Conservation (phyloP, 2,888 invertebrate species). For the Dicycla oo region DNA sequence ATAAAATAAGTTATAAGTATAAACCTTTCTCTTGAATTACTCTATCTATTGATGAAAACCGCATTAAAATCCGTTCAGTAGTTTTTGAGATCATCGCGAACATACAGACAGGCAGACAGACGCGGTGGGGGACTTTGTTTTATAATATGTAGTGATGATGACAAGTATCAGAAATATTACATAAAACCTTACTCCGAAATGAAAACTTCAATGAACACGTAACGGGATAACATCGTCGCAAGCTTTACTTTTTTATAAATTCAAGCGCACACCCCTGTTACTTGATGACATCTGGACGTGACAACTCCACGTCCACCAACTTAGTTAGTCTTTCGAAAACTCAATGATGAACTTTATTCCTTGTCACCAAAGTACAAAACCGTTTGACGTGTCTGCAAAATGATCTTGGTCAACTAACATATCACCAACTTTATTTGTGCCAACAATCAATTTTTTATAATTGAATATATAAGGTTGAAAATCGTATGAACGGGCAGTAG, state of each 20-base stretch:
- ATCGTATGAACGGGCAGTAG: slow-evolving; percentile 9
- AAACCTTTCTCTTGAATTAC: too few relatives aligned
- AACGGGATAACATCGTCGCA: slow-evolving; percentile 31
- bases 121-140: too few relatives aligned
- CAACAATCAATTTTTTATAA: fast-evolving
- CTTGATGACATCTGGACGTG: slow-evolving; percentile 56
- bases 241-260: slow-evolving; percentile 53
- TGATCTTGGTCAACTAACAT: slow-evolving; percentile 22
- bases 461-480: neutral
- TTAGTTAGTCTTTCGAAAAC: slow-evolving; percentile 5
- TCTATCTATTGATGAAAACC: too few relatives aligned
- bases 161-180: too few relatives aligned
- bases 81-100: too few relatives aligned
- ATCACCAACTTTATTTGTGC: slow-evolving; percentile 12
- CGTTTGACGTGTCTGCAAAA: slow-evolving; percentile 1
- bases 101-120: too few relatives aligned
- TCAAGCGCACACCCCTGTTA: slow-evolving; percentile 51
- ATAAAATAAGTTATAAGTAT: too few relatives aligned
- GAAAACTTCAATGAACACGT: slow-evolving; percentile 23
- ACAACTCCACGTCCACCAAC: slow-evolving; percentile 36
- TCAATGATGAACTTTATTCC: slow-evolving; percentile 21
- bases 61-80: too few relatives aligned
- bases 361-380: neutral
- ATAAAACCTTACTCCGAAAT: neutral
- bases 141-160: too few relatives aligned